phyloP scores from a whole-genome alignment of 2,888 invertebrate genomes.

The Zele albiditarsus region DNA sequence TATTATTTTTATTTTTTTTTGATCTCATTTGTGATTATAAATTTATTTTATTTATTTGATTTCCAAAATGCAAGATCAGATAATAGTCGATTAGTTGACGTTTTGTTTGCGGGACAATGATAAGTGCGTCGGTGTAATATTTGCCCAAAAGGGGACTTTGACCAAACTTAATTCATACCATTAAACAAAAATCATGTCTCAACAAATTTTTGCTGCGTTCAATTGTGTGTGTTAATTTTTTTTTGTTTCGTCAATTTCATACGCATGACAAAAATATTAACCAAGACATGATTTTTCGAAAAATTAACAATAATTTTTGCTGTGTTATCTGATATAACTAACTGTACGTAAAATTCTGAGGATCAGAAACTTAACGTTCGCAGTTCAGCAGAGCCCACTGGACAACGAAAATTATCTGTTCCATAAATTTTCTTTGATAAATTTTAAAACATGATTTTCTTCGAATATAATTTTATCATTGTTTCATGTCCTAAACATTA shows the following conservation, averaged over 20 bases:
- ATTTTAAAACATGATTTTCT: constrained; percentile 6
- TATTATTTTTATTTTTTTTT: constrained; percentile 20
- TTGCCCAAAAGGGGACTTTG: constrained; percentile 73
- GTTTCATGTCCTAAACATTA: no score
- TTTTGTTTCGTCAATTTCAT: neutral
- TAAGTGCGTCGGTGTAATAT: constrained; percentile 70
- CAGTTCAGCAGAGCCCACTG: constrained; percentile 48
- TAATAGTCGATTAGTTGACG: constrained; percentile 44
- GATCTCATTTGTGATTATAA: constrained; percentile 2
- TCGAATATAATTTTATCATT: no score
- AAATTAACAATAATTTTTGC: constrained; percentile 70
- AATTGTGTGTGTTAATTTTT: constrained; percentile 36
- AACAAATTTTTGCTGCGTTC: constrained; percentile 31
- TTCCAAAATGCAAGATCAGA: constrained; percentile 19
- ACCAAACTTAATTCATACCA: constrained; percentile 71
- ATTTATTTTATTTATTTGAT: constrained; percentile 18
- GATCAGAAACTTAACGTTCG: constrained; percentile 66
- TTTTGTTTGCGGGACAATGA: constrained; percentile 61
- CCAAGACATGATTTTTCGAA: constrained; percentile 46
- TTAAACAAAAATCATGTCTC: constrained; percentile 55
- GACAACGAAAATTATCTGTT: constrained; percentile 22
- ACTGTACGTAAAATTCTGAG: constrained; percentile 69
- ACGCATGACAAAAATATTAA: constrained; percentile 43
- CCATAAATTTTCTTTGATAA: neutral
- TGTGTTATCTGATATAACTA: constrained; percentile 68